Evolutionary conservation across 2,888 invertebrate species (phyloP), one percentile per base, ranked within the genome.

Genomic region (Drosophila diplacantha): DNA sequence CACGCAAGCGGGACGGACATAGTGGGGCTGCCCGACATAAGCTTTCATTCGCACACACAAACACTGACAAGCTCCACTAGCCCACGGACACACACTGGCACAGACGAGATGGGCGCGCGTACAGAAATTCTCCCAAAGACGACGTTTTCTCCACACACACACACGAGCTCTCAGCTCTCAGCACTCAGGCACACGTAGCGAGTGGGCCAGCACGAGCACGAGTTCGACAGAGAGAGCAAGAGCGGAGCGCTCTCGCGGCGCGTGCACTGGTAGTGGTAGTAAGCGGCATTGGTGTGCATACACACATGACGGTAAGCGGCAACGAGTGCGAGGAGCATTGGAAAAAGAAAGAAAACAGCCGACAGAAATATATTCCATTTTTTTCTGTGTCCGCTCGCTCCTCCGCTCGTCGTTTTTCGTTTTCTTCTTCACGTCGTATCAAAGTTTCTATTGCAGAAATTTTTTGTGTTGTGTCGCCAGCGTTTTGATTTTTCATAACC

Each of bases 261-360:
- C 57, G 43, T 53, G 46, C 29, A 53, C 22, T 65, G 9, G 49
- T 71, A 47, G 55, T 51, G 50, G 65, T 64, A 41, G 37, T 29
- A n/a, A 53, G 54, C 58, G 58, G 54, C 54, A 69, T 59, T 74
- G 39, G 74, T 77, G 74, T 68, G 75, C 76, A 83, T 73, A 71
- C 73, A 75, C 73, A 82, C 69, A 72, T 59, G 61, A 67, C 60
- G 35, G 73, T 59, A 60, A 60, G 63, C 73, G 64, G 46, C 73
- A 81, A 75, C 71, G 85, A 83, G 84, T 84, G 85, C 80, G 85
- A 85, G 81, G 80, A 85, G 85, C 81, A 85, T 75, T 85, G 77
- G 74, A 84, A 86, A 86, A 85, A 85, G 86, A 85, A 86, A 85
- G 85, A 85, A 86, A 85, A 85, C 83, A 86, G 84, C 66, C 67